Percentiles rank a stretch among this genome's conserved stretches.
Conservation (phyloP, 2,113 vertebrate species). For the Pituophis catenifer region DNA sequence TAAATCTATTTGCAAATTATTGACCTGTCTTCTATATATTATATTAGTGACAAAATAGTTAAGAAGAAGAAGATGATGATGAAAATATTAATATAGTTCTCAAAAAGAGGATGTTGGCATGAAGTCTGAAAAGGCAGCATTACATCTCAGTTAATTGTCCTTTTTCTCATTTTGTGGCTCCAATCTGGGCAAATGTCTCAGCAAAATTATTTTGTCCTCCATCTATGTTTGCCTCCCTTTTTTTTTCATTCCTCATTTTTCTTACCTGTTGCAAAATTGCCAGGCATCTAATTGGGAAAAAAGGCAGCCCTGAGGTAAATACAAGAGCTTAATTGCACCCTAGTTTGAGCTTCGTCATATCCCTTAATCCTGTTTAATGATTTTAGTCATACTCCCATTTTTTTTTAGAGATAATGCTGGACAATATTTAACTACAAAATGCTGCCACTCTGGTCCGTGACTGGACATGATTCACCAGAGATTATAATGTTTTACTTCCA, state of each 20-base stretch:
- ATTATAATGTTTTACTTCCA: not conserved
- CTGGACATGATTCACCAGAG: not conserved
- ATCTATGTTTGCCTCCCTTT: not conserved
- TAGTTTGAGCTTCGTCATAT: not conserved
- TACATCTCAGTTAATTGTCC: not conserved
- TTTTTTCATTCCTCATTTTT: not conserved
- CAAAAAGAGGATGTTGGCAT: not conserved
- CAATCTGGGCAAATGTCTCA: not conserved
- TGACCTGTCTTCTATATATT: not conserved
- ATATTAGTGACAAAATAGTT: not conserved
- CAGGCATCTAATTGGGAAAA: not conserved
- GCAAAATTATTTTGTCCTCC: not conserved
- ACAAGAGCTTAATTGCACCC: not conserved
- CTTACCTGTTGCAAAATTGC: not conserved
- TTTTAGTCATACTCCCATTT: not conserved
- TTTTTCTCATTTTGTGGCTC: not conserved
- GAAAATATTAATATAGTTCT: not conserved
- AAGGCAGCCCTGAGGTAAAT: not conserved
- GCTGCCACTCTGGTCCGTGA: not conserved
- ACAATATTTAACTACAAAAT: constrained; percentile 2
- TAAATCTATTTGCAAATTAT: not conserved
- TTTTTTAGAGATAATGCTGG: not conserved
- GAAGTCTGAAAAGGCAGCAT: not conserved
- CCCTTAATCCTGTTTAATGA: not conserved
- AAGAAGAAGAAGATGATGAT: not conserved